Percentiles rank a stretch among this genome's conserved stretches.
Conservation (phyloP, 2,888 invertebrate genomes). For the Eupsilia transversa region DNA sequence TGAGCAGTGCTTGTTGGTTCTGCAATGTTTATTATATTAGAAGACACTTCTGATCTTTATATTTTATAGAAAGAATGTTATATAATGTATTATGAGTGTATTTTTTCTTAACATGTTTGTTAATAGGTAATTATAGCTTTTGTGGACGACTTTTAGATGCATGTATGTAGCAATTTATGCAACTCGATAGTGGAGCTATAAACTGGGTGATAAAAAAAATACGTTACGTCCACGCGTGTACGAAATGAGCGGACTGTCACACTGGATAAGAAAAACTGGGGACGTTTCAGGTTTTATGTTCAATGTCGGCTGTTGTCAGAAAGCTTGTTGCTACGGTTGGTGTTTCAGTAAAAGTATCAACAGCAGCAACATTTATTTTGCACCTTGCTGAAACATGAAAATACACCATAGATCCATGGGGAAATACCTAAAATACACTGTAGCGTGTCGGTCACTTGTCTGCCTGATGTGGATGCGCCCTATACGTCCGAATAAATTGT, state of each 20-base stretch:
- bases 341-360: neutral
- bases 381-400: too few species aligned
- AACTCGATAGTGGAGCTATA: neutral
- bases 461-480: neutral
- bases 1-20: conserved; percentile 47
- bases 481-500: conserved; percentile 41
- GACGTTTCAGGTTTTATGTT: neutral
- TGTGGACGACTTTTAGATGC: conserved; percentile 44
- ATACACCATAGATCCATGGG: neutral
- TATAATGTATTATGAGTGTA: conserved; percentile 52
- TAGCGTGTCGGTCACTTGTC: neutral
- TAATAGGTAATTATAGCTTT: conserved; percentile 54
- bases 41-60: conserved; percentile 42
- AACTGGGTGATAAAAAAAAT: neutral
- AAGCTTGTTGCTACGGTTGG: neutral
- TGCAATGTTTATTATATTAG: conserved; percentile 46
- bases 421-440: too few species aligned
- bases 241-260: neutral
- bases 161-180: conserved; percentile 49
- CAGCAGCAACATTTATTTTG: neutral
- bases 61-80: conserved; percentile 53
- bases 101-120: conserved; percentile 55
- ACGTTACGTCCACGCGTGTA: neutral
- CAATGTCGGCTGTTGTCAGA: neutral
- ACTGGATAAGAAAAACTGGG: neutral